Evolutionary conservation across 2,888 invertebrate species (phyloP).

Genomic region (Drosophila nr. perissopoda): DNA sequence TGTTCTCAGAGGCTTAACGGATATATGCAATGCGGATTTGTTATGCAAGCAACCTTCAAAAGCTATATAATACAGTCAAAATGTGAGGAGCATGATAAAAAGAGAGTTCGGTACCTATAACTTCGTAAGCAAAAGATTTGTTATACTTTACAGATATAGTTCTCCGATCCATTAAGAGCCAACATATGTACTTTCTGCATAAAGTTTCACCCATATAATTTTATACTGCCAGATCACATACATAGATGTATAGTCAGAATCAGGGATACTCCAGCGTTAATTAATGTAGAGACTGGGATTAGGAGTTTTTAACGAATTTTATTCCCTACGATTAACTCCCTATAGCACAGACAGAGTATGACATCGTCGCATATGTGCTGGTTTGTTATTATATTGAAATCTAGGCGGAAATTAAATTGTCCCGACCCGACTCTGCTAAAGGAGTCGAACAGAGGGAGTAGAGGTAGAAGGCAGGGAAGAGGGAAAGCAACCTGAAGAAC

Average conservation of each 20-base stretch:
- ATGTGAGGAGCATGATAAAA: neutral
- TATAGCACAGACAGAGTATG: neutral
- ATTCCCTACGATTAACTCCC: too few relatives aligned
- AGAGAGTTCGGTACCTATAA: neutral
- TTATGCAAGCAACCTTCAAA: too few relatives aligned
- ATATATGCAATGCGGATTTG: neutral
- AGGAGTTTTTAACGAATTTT: too few relatives aligned
- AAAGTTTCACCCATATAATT: too few relatives aligned
- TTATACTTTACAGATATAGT: too few relatives aligned
- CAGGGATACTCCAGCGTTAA: neutral
- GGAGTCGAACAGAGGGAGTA: neutral
- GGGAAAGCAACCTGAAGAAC: neutral
- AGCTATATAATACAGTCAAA: neutral
- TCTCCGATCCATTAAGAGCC: too few relatives aligned
- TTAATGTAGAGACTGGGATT: too few relatives aligned
- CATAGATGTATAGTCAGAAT: neutral
- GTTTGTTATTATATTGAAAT: slow-evolving; percentile 70
- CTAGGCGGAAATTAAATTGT: slow-evolving; percentile 78
- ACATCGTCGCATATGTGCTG: neutral
- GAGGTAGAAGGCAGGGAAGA: too few relatives aligned
- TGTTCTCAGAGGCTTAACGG: neutral
- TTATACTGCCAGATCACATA: neutral
- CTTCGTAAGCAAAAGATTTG: neutral
- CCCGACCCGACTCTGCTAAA: slow-evolving; percentile 54
- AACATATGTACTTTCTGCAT: neutral